Base-by-base conservation (phyloP, 2,113 vertebrate genomes). In the Lamprologus ornatipinnis region DNA sequence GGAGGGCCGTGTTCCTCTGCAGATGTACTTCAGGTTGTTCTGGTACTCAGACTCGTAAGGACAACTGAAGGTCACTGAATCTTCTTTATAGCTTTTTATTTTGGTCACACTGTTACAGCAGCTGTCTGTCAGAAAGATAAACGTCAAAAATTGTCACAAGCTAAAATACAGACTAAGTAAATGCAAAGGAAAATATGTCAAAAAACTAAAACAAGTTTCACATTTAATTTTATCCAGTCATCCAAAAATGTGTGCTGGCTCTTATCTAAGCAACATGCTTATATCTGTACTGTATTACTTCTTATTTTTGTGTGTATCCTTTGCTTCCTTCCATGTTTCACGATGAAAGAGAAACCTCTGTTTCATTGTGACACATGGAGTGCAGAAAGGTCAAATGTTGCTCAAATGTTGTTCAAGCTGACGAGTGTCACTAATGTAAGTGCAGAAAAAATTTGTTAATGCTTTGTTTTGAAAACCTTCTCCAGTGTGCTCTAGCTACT, bases 21-120 rank as follows among this genome's bases (percentile, higher is more conserved):
- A 94, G 23, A 94, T 3, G 86, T 85, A 93, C 87, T 93, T 93
- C 51, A 88, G 21, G 26, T 0, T 78, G 15, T 51, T 51, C 17
- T 51, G 73, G 26, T 33, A 2, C 19, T 78, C 0, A 5, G 81
- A 6, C 7, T 80, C 31, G 5, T 92, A 86, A 2, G 17, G 31
- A 80, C 88, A 93, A 23, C 11, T 82, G 33, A 93, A 0, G 55
- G 89, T 85, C 73, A 75, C 88, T 28, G 86, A 88, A 78, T 11
- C 68, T 35, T 21, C 31, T 54, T 85, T 87, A 13, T 83, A 6
- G 53, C 63, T 19, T 53, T 88, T 73, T 13, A 68, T 2, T 80
- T 14, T 58, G 37, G 6, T 58, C 23, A 68, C 26, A 2, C 1
- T 19, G 6, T 82, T 42, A 58, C 92, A 94, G 60, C 92, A 94